Conservation (phyloP, 2,888 invertebrate genomes). For the Pseudococcus viburni region DNA sequence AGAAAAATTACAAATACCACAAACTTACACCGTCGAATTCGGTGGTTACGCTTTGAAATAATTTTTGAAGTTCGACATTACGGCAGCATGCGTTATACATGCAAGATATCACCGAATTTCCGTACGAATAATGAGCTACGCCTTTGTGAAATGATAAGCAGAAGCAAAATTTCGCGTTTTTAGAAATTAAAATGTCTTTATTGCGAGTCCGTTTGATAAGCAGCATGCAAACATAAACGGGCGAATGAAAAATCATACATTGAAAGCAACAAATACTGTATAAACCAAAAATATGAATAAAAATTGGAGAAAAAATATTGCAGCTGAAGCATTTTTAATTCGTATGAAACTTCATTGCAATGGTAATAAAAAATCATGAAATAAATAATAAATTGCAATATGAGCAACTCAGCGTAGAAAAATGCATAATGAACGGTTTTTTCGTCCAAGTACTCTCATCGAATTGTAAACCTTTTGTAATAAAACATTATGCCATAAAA, state of each 20-base stretch:
- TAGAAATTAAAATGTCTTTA: slow-evolving; percentile 60
- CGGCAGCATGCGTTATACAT: slow-evolving; percentile 61
- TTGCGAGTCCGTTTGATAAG: slow-evolving; percentile 21
- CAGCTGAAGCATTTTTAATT: not conserved
- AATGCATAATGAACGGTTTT: not conserved
- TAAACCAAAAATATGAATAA: not conserved
- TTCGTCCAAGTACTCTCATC: not conserved
- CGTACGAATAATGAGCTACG: slow-evolving; percentile 65
- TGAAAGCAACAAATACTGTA: not conserved
- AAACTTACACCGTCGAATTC: slow-evolving; percentile 46
- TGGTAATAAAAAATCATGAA: not conserved
- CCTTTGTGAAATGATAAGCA: slow-evolving; percentile 64
- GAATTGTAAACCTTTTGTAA: not conserved
- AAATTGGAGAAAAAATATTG: not conserved
- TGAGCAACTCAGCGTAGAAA: not conserved
- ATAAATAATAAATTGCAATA: not conserved
- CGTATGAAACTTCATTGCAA: not conserved
- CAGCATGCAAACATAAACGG: slow-evolving; percentile 45
- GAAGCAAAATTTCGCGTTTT: slow-evolving; percentile 61
- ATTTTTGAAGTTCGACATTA: slow-evolving; percentile 55
- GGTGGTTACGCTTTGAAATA: slow-evolving; percentile 28
- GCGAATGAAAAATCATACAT: not conserved
- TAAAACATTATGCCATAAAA: not conserved
- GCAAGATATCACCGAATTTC: slow-evolving; percentile 62
- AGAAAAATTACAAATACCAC: not conserved